phyloP scores from a whole-genome alignment of 2,113 vertebrate species.

The Gobio gobio region DNA sequence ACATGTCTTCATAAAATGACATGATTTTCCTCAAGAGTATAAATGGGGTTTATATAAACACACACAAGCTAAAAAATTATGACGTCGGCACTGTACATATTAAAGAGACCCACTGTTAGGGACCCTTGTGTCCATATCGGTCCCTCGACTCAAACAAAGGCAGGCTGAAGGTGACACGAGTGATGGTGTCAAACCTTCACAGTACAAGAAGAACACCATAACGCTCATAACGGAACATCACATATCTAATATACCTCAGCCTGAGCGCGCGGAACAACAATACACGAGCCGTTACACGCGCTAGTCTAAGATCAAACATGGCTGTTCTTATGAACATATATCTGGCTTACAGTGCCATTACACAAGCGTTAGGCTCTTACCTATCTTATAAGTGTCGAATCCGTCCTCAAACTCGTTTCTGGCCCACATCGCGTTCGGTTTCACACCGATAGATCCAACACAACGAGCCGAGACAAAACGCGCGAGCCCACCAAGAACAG shows the following conservation, averaged over 20 bases:
- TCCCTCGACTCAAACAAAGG: not conserved
- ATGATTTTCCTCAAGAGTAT: no score
- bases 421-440: slow-evolving; percentile 64
- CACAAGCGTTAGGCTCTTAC: slow-evolving; percentile 41
- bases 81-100: not conserved
- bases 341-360: not conserved
- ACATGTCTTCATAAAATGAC: not conserved
- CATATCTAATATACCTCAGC: not conserved
- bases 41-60: not conserved
- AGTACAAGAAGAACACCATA: not conserved
- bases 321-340: not conserved
- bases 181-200: not conserved
- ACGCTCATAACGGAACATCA: not conserved
- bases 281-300: slow-evolving; percentile 37
- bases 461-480: slow-evolving; percentile 5
- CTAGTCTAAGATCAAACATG: slow-evolving; percentile 29
- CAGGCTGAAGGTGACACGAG: not conserved
- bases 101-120: not conserved
- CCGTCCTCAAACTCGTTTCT: slow-evolving; percentile 64
- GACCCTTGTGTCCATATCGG: not conserved
- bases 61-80: not conserved
- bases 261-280: not conserved
- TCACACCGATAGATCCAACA: slow-evolving; percentile 14
- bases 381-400: slow-evolving; percentile 62
- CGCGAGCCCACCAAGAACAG: slow-evolving; percentile 48